These are phyloP conservation scores for Lepidotrigona ventralis DNA, from an alignment of 1,140 invertebrate species.

Conservation along the genomic window DNA sequence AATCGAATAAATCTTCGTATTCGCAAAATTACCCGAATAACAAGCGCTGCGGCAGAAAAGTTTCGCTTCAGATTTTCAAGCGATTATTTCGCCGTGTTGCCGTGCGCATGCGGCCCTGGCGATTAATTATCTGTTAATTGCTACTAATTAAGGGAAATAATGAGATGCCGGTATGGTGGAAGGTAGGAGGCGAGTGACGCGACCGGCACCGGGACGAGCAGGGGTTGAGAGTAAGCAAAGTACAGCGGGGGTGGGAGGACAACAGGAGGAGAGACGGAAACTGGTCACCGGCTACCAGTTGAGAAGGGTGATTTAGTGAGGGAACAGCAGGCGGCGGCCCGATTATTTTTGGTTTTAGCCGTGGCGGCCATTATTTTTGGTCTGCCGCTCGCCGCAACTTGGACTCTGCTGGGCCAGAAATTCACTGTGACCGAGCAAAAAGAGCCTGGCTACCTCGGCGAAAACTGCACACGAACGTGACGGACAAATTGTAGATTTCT, in stretches of 20 bases:
- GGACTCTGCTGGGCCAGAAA: slow-evolving; percentile 63
- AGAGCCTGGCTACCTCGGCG: slow-evolving; percentile 37
- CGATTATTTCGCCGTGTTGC: slow-evolving; percentile 52
- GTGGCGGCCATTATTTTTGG: slow-evolving; percentile 74
- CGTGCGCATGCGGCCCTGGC: slow-evolving; percentile 21
- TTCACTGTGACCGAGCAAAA: slow-evolving; percentile 68
- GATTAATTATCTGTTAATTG: slow-evolving; percentile 75
- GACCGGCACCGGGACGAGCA: slow-evolving; percentile 1
- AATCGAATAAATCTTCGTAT: neutral
- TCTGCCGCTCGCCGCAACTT: slow-evolving; percentile 69
- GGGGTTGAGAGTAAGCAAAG: slow-evolving; percentile 31
- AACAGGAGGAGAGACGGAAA: slow-evolving; percentile 50
- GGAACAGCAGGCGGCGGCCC: slow-evolving; percentile 73
- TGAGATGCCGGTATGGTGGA: slow-evolving; percentile 57
- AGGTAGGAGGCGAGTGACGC: slow-evolving; percentile 37
- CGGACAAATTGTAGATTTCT: slow-evolving; percentile 49
- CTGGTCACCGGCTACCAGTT: slow-evolving; percentile 59
- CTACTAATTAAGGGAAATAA: slow-evolving; percentile 75
- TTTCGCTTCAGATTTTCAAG: slow-evolving; percentile 52
- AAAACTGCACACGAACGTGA: slow-evolving; percentile 41
- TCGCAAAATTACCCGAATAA: neutral
- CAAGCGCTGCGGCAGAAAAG: neutral
- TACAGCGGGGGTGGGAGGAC: slow-evolving; percentile 1
- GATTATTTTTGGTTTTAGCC: slow-evolving; percentile 79
- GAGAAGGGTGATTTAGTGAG: slow-evolving; percentile 74